Evolutionary conservation across 2,888 invertebrate genomes (phyloP).

Genomic region (Scaptomyza parva): DNA sequence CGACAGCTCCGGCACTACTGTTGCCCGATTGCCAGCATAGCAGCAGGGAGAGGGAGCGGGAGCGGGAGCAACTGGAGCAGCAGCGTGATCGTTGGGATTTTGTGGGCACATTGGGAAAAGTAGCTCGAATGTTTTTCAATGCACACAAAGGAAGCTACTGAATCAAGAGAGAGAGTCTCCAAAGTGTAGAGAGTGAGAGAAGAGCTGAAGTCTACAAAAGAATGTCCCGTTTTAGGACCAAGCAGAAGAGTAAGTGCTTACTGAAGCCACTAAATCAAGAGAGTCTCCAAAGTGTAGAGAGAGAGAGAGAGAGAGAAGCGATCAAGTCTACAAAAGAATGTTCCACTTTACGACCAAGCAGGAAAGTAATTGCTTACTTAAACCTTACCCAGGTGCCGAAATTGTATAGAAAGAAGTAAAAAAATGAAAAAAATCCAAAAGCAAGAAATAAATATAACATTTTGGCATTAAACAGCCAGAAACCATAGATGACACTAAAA

Average conservation of each 20-base stretch:
- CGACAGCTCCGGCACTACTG: not conserved
- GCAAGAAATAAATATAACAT: not conserved
- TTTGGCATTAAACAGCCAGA: too few species aligned
- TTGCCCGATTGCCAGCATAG: conserved; percentile 54
- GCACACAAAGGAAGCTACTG: conserved; percentile 69
- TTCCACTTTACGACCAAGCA: not conserved
- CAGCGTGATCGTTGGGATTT: conserved; percentile 77
- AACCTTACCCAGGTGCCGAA: not conserved
- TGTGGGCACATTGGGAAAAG: conserved; percentile 81
- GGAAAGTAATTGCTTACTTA: not conserved
- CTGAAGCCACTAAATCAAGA: conserved; percentile 53
- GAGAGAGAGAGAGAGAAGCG: not conserved
- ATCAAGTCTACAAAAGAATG: not conserved
- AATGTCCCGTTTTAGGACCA: not conserved
- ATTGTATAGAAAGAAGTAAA: not conserved
- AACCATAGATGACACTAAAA: not conserved
- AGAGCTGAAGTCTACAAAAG: not conserved
- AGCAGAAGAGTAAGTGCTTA: too few species aligned
- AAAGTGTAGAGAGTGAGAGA: not conserved
- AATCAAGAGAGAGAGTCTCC: not conserved
- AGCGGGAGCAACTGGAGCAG: conserved; percentile 41
- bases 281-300: not conserved
- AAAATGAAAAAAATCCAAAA: not conserved
- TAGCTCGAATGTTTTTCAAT: conserved; percentile 82
- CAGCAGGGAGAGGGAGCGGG: conserved; percentile 14